phyloP scores from a whole-genome alignment of 1,140 invertebrate species.

The Rhynchophorus ferrugineus region DNA sequence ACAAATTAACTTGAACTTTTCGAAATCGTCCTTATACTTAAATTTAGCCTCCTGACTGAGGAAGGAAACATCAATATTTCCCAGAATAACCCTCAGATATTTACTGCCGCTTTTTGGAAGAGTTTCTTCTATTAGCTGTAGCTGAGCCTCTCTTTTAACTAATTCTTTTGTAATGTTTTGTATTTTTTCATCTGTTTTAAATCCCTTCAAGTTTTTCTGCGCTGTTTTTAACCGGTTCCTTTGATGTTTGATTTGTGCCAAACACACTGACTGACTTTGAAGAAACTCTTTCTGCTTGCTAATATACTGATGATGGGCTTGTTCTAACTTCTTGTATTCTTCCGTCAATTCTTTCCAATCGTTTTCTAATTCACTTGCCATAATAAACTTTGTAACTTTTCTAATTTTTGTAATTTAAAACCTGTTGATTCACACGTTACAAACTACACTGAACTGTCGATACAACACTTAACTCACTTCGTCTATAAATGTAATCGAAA shows the following conservation, averaged over 20 bases:
- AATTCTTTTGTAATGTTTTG: slow-evolving; percentile 60
- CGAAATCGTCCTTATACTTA: slow-evolving; percentile 96
- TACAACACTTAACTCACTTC: not conserved
- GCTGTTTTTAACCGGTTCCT: slow-evolving; percentile 78
- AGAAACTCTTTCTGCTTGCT: slow-evolving; percentile 73
- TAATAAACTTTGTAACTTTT: not conserved
- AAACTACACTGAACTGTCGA: too few relatives aligned
- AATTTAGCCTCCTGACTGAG: slow-evolving; percentile 87
- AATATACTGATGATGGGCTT: slow-evolving; percentile 70
- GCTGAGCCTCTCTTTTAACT: slow-evolving; percentile 63
- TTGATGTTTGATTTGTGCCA: slow-evolving; percentile 79
- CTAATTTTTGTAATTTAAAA: slow-evolving; percentile 1
- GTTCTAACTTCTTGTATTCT: slow-evolving; percentile 65
- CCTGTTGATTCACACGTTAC: too few relatives aligned
- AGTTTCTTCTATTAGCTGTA: slow-evolving; percentile 75
- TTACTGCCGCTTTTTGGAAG: slow-evolving; percentile 60
- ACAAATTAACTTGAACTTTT: slow-evolving; percentile 91
- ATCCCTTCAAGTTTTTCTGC: slow-evolving; percentile 52
- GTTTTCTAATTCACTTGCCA: slow-evolving; percentile 34
- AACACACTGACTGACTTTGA: slow-evolving; percentile 75
- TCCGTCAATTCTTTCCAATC: slow-evolving; percentile 67
- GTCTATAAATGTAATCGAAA: not conserved
- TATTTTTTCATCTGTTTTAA: slow-evolving; percentile 42
- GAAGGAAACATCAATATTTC: slow-evolving; percentile 90
- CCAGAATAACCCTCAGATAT: slow-evolving; percentile 61